These are phyloP conservation scores for Smutsia temminckii DNA, from an alignment of 2,797 vertebrate genomes.

Conservation along the genomic window DNA sequence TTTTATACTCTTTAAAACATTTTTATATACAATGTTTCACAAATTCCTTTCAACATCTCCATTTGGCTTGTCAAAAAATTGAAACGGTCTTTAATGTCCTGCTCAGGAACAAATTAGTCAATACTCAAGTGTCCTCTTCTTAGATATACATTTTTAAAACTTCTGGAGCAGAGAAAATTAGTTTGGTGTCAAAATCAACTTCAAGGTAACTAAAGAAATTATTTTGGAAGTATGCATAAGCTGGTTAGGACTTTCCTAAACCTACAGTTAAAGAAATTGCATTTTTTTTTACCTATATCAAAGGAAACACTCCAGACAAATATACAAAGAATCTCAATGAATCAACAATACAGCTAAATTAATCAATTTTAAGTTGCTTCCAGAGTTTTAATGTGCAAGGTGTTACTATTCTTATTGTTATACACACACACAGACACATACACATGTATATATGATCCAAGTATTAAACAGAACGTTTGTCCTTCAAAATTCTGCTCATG, in stretches of 20 bases:
- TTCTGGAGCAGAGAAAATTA: background rate
- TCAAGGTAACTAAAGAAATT: background rate
- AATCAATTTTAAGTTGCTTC: background rate
- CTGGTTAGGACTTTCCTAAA: background rate
- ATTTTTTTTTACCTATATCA: background rate
- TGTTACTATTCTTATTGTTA: background rate
- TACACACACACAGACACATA: background rate
- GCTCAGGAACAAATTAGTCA: background rate
- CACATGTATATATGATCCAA: background rate
- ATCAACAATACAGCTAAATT: background rate
- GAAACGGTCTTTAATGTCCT: background rate
- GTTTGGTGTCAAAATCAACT: background rate
- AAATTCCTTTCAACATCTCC: background rate
- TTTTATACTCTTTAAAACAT: slow-evolving; percentile 7
- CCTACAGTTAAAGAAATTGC: background rate
- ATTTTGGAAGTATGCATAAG: background rate
- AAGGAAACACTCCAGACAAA: background rate
- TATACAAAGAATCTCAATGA: background rate
- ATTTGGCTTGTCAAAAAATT: slow-evolving; percentile 3
- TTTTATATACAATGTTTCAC: background rate
- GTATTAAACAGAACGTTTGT: background rate
- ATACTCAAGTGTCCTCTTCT: background rate
- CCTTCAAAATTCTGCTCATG: background rate
- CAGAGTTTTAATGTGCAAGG: background rate
- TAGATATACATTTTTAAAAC: background rate